These are phyloP conservation scores for Festucalex cinctus DNA, from an alignment of 2,113 vertebrate species.

Conservation along the genomic window DNA sequence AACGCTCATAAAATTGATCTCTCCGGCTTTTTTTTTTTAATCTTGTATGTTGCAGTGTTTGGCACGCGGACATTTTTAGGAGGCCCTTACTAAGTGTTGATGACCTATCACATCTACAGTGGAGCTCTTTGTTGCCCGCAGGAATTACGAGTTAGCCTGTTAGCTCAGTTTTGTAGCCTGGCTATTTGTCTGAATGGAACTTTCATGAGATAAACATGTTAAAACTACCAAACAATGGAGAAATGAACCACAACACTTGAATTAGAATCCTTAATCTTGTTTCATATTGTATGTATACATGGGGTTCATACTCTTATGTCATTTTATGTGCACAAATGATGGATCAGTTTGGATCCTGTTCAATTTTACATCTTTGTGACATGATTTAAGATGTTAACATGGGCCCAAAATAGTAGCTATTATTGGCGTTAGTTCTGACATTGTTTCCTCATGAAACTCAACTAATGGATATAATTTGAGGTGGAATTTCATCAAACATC, in stretches of 20 bases:
- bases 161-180: not conserved
- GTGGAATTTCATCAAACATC: too few species aligned
- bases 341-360: too few species aligned
- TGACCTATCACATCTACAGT: not conserved
- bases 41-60: not conserved
- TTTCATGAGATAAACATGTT: not conserved
- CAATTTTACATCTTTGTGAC: too few species aligned
- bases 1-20: slow-evolving; percentile 1
- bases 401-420: too few species aligned
- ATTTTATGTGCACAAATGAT: too few species aligned
- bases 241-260: not conserved
- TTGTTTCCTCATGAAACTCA: too few species aligned
- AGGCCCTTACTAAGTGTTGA: not conserved
- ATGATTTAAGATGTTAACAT: too few species aligned
- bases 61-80: not conserved
- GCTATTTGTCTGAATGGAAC: not conserved
- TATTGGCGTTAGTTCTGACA: too few species aligned
- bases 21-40: not conserved
- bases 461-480: too few species aligned
- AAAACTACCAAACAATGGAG: not conserved
- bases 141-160: not conserved
- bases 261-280: not conserved
- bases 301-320: too few species aligned
- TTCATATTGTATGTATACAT: too few species aligned
- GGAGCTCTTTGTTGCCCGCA: not conserved